Conservation (phyloP, 2,888 invertebrate genomes). For the Agrochola litura region DNA sequence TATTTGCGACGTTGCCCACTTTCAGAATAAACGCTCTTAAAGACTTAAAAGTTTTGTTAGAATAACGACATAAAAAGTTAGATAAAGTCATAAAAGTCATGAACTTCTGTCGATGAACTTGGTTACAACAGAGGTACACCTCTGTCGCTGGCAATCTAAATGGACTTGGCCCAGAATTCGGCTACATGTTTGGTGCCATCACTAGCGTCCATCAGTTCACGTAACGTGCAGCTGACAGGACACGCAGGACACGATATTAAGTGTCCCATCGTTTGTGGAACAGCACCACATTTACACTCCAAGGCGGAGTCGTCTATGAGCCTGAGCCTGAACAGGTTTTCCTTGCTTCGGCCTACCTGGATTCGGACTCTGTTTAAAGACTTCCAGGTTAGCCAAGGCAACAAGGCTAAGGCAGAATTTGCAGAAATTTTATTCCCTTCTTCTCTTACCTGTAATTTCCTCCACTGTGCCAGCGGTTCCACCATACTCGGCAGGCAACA, state of each 20-base stretch:
- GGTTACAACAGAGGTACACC: no score
- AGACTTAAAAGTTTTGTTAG: background rate
- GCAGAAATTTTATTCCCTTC: background rate
- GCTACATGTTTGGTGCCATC: background rate
- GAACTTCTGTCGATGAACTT: background rate
- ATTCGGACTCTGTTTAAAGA: background rate
- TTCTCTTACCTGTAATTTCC: slow-evolving; percentile 78
- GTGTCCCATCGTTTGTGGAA: background rate
- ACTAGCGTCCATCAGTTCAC: background rate
- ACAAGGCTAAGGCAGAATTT: background rate
- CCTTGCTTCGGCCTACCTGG: background rate
- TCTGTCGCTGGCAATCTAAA: background rate
- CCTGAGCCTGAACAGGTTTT: background rate
- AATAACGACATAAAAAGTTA: background rate
- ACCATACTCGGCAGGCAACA: slow-evolving; percentile 92
- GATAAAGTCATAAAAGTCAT: background rate
- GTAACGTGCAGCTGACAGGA: background rate
- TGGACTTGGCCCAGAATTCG: background rate
- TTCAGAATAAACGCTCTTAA: no score
- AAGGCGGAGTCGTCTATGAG: background rate
- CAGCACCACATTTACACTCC: background rate
- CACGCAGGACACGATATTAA: background rate
- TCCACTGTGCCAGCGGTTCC: slow-evolving; percentile 90
- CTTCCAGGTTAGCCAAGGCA: background rate
- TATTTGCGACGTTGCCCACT: no score